phyloP scores from a whole-genome alignment of 2,888 invertebrate species.

The Hybos culiciformis region DNA sequence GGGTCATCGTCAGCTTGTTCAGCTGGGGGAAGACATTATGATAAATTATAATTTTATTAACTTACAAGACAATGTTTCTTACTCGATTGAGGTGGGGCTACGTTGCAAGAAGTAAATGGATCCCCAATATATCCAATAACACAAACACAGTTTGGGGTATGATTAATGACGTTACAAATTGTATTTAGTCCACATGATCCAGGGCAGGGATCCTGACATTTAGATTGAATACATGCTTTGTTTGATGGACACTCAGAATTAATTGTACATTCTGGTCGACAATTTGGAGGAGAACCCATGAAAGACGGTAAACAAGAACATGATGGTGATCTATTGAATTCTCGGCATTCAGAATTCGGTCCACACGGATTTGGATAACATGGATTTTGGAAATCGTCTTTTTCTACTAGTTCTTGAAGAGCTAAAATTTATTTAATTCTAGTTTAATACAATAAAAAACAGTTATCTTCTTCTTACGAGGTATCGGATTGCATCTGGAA shows the following conservation, averaged over 20 bases:
- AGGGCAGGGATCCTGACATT: conserved; percentile 58
- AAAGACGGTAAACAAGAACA: conserved; percentile 60
- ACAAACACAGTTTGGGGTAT: conserved; percentile 65
- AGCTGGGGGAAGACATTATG: conserved; percentile 18
- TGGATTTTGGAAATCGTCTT: conserved; percentile 40
- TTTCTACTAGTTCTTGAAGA: conserved; percentile 24
- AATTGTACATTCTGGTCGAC: conserved; percentile 57
- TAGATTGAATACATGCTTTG: conserved; percentile 52
- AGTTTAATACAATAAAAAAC: conserved; percentile 10
- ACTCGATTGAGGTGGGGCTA: conserved; percentile 36
- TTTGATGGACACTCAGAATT: conserved; percentile 57
- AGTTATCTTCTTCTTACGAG: conserved; percentile 37
- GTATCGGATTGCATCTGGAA: conserved; percentile 39
- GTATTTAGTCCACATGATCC: conserved; percentile 61
- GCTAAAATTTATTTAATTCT: conserved; percentile 6
- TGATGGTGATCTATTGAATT: conserved; percentile 48
- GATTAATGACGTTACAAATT: conserved; percentile 54
- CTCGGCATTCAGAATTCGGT: conserved; percentile 57
- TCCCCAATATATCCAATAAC: conserved; percentile 45
- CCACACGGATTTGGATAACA: conserved; percentile 71
- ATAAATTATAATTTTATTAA: conserved; percentile 29
- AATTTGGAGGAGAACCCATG: conserved; percentile 61
- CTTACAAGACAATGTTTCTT: conserved; percentile 18
- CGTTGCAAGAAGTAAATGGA: conserved; percentile 40
- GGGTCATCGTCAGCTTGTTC: conserved; percentile 39